Base-by-base conservation (phyloP, 2,797 vertebrate species). In the Tenualosa ilisha region DNA sequence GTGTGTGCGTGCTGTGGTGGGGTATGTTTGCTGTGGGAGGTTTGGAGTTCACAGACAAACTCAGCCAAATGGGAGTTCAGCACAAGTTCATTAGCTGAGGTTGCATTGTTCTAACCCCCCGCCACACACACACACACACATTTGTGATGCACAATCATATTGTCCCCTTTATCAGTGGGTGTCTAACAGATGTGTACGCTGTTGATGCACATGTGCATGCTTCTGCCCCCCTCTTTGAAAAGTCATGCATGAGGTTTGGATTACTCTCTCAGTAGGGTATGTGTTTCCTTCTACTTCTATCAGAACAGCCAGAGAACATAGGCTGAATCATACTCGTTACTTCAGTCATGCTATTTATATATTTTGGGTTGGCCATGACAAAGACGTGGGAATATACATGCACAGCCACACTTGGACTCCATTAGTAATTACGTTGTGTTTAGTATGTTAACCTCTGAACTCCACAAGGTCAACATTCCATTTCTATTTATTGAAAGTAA, bases 141-240 rank as follows among this genome's bases (percentile, higher is more conserved):
- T 37, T 37, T 49, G n/a, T 82, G 81, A 65, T 54, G 61, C 82
- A 24, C 22, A 40, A 89, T 61, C 75, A 20, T 46, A 82, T 81
- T 83, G 86, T 85, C 59, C 43, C 53, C 26, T 20, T 84, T 86
- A 85, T 88, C 43, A 82, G 86, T 40, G n/a, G 82, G 79, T 63
- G 84, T 51, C 85, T 83, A 22, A 49, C 86, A 88, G 89, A 89
- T 91, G 89, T 90, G 82, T 6, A 37, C 24, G 17, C 59, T 49
- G 84, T 84, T 79, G 51, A 84, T 82, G 79, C 72, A 79, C 72
- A 46, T 79, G 37, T 79, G 72, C 72, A 8, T 5, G 5, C 8
- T 20, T 7, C 72, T 79, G 37, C 7, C 72, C 68, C 68, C 37
- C 17, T 46, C 72, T 75, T 75, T 79, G 40, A 79, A 43, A 46